Conservation (phyloP, 2,888 invertebrate genomes). For the Anthophora plumipes region DNA sequence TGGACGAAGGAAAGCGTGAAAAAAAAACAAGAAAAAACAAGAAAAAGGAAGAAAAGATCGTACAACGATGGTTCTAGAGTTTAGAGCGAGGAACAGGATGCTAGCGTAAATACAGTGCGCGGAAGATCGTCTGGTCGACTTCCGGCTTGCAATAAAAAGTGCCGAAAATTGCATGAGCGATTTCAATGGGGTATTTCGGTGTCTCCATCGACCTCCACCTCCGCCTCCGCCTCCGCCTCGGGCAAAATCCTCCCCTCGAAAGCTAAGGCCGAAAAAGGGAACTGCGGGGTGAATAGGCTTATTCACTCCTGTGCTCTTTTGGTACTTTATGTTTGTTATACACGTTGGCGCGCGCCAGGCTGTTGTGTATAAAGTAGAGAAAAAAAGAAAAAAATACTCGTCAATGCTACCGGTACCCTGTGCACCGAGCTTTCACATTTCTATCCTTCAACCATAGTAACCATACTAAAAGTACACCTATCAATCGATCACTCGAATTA, state of each 20-base stretch:
- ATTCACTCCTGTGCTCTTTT: constrained; percentile 63
- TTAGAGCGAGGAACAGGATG: constrained; percentile 59
- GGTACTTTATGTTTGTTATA: constrained; percentile 66
- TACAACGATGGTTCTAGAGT: background rate
- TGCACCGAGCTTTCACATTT: constrained; percentile 54
- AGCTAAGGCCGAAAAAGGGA: constrained; percentile 11
- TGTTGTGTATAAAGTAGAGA: constrained; percentile 64
- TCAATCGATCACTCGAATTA: too few relatives aligned
- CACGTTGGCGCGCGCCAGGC: constrained; percentile 71
- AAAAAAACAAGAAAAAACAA: too few relatives aligned
- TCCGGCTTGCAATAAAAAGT: constrained; percentile 79
- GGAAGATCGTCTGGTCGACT: constrained; percentile 80
- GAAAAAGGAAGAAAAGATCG: too few relatives aligned
- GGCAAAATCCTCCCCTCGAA: constrained; percentile 22
- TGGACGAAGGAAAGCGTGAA: too few relatives aligned
- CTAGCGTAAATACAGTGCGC: constrained; percentile 35
- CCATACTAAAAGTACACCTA: too few relatives aligned
- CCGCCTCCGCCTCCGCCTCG: constrained; percentile 51
- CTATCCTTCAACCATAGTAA: constrained; percentile 33
- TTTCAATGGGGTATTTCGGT: constrained; percentile 57
- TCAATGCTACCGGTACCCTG: constrained; percentile 67
- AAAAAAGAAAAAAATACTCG: too few relatives aligned
- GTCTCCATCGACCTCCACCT: constrained; percentile 50
- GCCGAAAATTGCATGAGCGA: constrained; percentile 64
- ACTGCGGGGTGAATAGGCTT: constrained; percentile 62